phyloP scores from a whole-genome alignment of 2,797 vertebrate genomes.

The Leontocebus nigricollis region DNA sequence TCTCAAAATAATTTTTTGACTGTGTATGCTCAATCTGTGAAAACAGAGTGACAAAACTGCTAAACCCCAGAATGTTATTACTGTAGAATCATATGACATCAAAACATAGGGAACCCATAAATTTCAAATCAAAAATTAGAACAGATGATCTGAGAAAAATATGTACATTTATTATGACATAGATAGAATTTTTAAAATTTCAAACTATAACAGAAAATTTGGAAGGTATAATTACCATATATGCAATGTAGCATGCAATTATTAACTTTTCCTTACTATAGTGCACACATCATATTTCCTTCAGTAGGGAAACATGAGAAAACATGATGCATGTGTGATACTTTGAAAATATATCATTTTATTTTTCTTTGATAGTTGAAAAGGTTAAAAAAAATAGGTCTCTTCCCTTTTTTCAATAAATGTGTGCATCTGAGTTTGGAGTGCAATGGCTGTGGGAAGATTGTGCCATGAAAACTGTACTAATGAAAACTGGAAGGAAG shows the following conservation, averaged over 20 bases:
- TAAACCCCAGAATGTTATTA: background rate
- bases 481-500: background rate
- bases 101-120: background rate
- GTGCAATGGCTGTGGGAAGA: background rate
- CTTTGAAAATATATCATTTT: background rate
- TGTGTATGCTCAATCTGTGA: background rate
- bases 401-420: background rate
- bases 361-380: background rate
- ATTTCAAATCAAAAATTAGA: slow-evolving; percentile 7
- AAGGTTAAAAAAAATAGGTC: background rate
- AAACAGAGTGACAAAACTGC: background rate
- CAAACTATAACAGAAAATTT: background rate
- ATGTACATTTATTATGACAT: background rate
- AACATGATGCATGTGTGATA: background rate
- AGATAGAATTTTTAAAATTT: slow-evolving; percentile 25
- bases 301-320: background rate
- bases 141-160: slow-evolving; percentile 26
- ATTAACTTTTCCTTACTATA: background rate
- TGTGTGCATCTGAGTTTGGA: background rate
- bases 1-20: slow-evolving; percentile 21
- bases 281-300: background rate
- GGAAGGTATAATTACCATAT: background rate
- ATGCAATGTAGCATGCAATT: background rate
- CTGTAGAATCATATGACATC: background rate
- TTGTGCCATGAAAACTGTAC: background rate